Conservation (phyloP, 2,888 invertebrate genomes). For the Malthinus seriepunctatus region DNA sequence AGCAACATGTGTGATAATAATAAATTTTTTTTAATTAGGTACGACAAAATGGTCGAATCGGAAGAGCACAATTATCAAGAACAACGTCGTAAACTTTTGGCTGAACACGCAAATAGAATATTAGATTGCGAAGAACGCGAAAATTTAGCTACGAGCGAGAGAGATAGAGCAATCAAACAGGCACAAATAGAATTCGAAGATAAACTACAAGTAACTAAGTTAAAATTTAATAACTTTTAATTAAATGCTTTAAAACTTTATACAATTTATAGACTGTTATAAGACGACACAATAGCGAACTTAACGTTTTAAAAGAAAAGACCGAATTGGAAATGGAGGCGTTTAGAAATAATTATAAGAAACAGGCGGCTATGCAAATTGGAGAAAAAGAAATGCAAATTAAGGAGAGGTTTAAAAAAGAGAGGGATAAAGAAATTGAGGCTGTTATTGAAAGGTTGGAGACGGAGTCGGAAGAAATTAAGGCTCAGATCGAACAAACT, state of each 20-base stretch:
- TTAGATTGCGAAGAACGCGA: slow-evolving; percentile 57
- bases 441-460: slow-evolving; percentile 71
- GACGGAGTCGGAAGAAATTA: slow-evolving; percentile 64
- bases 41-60: slow-evolving; percentile 60
- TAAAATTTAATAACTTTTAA: too few species aligned
- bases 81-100: slow-evolving; percentile 56
- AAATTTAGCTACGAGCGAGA: slow-evolving; percentile 53
- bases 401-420: slow-evolving; percentile 69
- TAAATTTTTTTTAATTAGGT: slow-evolving; percentile 41
- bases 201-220: slow-evolving; percentile 50
- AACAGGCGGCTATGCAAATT: slow-evolving; percentile 63
- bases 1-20: too few species aligned
- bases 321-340: slow-evolving; percentile 65
- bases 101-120: slow-evolving; percentile 54
- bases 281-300: slow-evolving; percentile 57
- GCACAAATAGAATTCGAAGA: slow-evolving; percentile 58
- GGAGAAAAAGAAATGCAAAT: slow-evolving; percentile 71
- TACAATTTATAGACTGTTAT: slow-evolving; percentile 45
- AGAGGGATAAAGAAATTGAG: slow-evolving; percentile 81
- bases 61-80: slow-evolving; percentile 62
- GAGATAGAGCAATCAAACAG: slow-evolving; percentile 56
- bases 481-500: slow-evolving; percentile 65
- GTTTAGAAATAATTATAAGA: slow-evolving; percentile 65
- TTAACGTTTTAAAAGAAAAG: slow-evolving; percentile 63
- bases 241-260: background rate